phyloP scores from a whole-genome alignment of 2,113 vertebrate species.

The Motacilla alba region DNA sequence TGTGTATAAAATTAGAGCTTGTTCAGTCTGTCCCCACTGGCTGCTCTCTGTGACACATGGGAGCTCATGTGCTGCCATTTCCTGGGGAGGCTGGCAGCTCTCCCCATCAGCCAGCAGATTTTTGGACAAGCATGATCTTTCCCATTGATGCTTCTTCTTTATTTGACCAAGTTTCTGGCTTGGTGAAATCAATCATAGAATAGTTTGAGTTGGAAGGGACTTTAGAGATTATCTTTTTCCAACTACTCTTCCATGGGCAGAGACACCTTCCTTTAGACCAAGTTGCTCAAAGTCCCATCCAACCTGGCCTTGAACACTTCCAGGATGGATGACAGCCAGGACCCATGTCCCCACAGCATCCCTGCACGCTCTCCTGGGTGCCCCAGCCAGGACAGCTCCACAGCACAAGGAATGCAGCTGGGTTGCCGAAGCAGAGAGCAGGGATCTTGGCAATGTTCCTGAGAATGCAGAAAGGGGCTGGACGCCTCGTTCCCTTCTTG shows the following conservation, averaged over 20 bases:
- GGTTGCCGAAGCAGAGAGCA: neutral
- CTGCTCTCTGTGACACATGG: neutral
- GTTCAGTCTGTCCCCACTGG: neutral
- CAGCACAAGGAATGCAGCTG: neutral
- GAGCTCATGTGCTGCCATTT: neutral
- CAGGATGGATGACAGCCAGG: neutral
- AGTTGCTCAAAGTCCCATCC: neutral
- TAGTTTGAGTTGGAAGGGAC: neutral
- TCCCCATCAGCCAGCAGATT: neutral
- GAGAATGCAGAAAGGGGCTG: neutral
- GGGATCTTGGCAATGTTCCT: conserved; percentile 14
- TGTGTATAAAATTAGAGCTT: conserved; percentile 36
- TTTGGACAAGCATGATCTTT: neutral
- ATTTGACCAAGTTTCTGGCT: neutral
- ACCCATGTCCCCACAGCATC: neutral
- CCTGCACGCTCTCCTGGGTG: neutral
- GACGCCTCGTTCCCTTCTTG: conserved; percentile 18
- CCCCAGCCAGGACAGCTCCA: neutral
- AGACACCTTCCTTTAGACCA: neutral
- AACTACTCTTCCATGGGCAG: neutral
- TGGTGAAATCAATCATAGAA: neutral
- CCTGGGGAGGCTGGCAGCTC: neutral
- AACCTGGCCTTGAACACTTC: neutral
- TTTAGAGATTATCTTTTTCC: neutral
- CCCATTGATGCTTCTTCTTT: neutral